Evolutionary conservation across 64 coral and sea anemone species (phyloP), one percentile per base, ranked within the genome.

Genomic region (Montipora efflorescens): DNA sequence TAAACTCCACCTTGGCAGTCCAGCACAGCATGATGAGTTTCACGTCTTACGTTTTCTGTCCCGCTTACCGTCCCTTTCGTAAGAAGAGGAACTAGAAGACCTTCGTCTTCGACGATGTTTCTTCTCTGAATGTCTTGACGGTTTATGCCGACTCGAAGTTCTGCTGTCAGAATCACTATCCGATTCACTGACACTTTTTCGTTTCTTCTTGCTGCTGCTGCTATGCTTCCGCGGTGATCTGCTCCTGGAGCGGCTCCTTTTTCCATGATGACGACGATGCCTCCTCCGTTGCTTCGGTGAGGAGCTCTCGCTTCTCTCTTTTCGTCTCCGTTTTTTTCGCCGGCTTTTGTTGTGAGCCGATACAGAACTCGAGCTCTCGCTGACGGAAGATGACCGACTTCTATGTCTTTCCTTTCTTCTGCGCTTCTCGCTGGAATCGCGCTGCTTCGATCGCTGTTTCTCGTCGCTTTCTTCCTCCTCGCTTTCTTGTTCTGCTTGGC

Each of bases 271-370:
- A 5, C 69, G 53, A 76, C 90, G 79, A 76, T 53, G 79, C 62
- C 51, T 83, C 36, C 81, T 86, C 10, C 82, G 44, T 7, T 66
- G 78, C 72, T 95, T 85, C 15, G 93, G 87, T 5, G 94, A 91
- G 19, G 94, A 70, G 70, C 81, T 90, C 8, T 47, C 59, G 45
- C 94, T 91, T 49, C 88, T 83, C 14, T 95, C 78, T 84, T 67
- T 78, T 8, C 75, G 80, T 11, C 28, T 47, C 73, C 87, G 94
- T 75, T 91, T 94, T 43, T 80, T 88, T 14, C 87, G 95, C 11
- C 74, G 84, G 49, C 89, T 96, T 50, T 93, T 96, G 72, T 96
- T 78, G 9, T 68, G 87, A 67, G 58, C 73, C 48, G 95, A 96
- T 53, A 45, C 61, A 72, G 89, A 96, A n/a, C 89, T 87, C 0